Base-by-base conservation (phyloP, 1,140 invertebrate species). In the Listronotus bonariensis region DNA sequence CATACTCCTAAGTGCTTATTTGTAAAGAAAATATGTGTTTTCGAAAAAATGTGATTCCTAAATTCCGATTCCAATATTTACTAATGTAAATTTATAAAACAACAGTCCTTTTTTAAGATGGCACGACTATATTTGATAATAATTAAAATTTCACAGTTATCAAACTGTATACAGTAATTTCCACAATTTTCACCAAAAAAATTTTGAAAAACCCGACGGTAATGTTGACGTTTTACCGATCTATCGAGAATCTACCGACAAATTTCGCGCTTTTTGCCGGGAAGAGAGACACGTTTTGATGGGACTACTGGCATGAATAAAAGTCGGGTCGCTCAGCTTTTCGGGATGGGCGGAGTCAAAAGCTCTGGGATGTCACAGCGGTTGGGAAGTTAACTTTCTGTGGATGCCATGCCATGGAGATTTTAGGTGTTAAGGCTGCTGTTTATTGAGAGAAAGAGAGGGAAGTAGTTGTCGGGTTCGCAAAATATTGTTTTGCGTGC, bases 311-410 rank as follows among this genome's bases (percentile, higher is more conserved):
- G 31, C 15, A 17, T 15, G 31, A 46, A 55, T 26, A n/a, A 18
- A 57, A 49, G 34, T 32, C 45, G 52, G 53, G 54, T 57, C 53
- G 65, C 65, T 64, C 56, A 68, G 65, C 32, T 68, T 64, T 69
- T 74, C 68, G 75, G 73, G 68, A 75, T 70, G 72, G 74, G 75
- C 70, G 75, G 75, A 72, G 75, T 48, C 70, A 72, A 41, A 43
- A 51, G 36, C 38, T 36, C 17, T 55, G 72, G 72, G 74, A 74
- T 75, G 75, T 75, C 74, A 75, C 74, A 74, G 73, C 71, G 73
- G 74, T 75, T 76, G 72, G 66, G 67, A 75, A 72, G 67, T 69
- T 72, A 75, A 76, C 68, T 68, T 72, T 67, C 59, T 57, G 62
- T 65, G 46, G 54, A 65, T 53, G 62, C 41, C 20, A 36, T 57